Evolutionary conservation across 1,140 invertebrate species (phyloP).

Genomic region (Drosophila pectinifera): DNA sequence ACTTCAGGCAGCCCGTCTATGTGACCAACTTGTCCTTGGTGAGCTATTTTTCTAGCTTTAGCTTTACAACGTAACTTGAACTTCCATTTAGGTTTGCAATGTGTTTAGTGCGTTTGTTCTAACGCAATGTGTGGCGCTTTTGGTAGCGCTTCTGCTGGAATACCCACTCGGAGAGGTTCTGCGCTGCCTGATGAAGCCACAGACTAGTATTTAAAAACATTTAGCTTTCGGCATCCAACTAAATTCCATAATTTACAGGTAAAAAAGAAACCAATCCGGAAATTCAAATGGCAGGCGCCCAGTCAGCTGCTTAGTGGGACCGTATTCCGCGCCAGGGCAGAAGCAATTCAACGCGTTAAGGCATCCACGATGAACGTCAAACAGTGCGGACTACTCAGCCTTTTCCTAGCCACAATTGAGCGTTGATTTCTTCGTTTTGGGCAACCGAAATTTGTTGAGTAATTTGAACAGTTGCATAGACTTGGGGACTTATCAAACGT

Average conservation of each 20-base stretch:
- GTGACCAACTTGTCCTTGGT: constrained; percentile 55
- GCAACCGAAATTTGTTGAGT: not conserved
- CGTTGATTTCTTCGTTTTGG: not conserved
- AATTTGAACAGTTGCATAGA: not conserved
- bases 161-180: constrained; percentile 61
- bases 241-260: not conserved
- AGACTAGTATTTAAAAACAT: constrained; percentile 4
- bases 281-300: constrained; percentile 34
- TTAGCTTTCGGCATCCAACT: not conserved
- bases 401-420: not conserved
- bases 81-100: constrained; percentile 37
- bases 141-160: constrained; percentile 56
- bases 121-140: constrained; percentile 50
- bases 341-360: not conserved
- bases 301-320: constrained; percentile 29
- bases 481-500: not conserved
- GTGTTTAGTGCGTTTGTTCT: constrained; percentile 47
- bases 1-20: constrained; percentile 64
- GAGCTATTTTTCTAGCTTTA: not conserved
- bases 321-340: not conserved
- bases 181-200: constrained; percentile 17
- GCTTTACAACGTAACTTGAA: not conserved
- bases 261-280: constrained; percentile 4
- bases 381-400: not conserved
- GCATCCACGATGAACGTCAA: not conserved